Conservation (phyloP, 2,888 invertebrate species). For the Pogonocherus hispidulus region DNA sequence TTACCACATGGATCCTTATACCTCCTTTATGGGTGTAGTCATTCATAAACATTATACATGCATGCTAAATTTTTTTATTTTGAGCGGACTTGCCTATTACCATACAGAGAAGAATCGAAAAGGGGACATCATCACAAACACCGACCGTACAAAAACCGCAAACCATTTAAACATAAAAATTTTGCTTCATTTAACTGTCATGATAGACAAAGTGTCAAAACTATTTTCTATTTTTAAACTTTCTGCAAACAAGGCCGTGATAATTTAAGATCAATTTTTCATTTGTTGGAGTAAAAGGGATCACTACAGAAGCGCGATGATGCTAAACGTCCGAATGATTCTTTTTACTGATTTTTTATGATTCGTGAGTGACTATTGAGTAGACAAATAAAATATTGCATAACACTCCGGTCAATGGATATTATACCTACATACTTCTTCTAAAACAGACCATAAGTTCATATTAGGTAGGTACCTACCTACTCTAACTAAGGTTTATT, state of each 20-base stretch:
- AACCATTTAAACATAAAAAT: too few relatives aligned
- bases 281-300: too few relatives aligned
- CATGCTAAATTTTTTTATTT: conserved; percentile 7
- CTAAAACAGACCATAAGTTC: not conserved
- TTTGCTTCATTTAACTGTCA: too few relatives aligned
- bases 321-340: too few relatives aligned
- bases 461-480: not conserved
- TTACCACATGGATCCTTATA: not conserved
- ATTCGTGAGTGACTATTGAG: too few relatives aligned
- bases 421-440: too few relatives aligned
- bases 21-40: not conserved
- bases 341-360: too few relatives aligned
- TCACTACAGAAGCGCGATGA: too few relatives aligned
- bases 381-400: too few relatives aligned
- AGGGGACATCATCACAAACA: too few relatives aligned
- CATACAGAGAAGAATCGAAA: not conserved
- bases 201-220: not conserved
- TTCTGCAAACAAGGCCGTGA: not conserved
- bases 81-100: not conserved
- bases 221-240: not conserved
- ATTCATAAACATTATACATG: conserved; percentile 16
- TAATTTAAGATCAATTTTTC: not conserved
- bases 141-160: too few relatives aligned
- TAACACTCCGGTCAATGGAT: too few relatives aligned
- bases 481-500: not conserved